Percentiles rank a stretch among this genome's conserved stretches.
phyloP scores from a whole-genome alignment of 2,888 invertebrate genomes.

The Crocallis elinguaria region DNA sequence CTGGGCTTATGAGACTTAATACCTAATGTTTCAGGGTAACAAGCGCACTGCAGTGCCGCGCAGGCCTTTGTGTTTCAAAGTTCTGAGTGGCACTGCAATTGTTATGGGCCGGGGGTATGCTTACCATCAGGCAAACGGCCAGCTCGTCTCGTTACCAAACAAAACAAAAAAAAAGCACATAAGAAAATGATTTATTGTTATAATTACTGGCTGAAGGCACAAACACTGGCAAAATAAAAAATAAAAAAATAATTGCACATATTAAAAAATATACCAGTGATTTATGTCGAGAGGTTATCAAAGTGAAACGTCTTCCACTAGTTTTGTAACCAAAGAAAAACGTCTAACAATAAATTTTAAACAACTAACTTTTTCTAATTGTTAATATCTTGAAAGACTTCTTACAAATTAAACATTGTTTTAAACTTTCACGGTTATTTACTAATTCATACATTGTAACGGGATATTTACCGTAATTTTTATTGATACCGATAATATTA shows the following conservation, averaged over 20 bases:
- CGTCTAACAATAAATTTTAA: background rate
- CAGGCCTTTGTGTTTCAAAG: too few species aligned
- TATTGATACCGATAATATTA: too few species aligned
- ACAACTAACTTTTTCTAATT: background rate
- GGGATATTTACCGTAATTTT: too few species aligned
- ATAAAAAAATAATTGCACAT: background rate
- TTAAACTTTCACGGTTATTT: too few species aligned
- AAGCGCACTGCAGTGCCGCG: too few species aligned
- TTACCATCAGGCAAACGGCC: too few species aligned
- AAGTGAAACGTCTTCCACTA: constrained; percentile 8
- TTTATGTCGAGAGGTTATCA: background rate
- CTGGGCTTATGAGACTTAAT: too few species aligned
- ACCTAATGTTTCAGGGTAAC: too few species aligned
- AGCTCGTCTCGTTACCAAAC: too few species aligned
- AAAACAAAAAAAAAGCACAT: background rate
- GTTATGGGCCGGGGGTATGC: too few species aligned
- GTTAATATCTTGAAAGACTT: background rate
- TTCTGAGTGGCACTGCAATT: too few species aligned
- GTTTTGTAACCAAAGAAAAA: constrained; percentile 14
- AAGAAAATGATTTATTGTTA: background rate
- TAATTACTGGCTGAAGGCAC: background rate
- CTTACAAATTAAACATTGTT: background rate
- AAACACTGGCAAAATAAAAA: background rate
- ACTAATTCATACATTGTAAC: too few species aligned
- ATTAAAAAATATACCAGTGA: constrained; percentile 24